Conservation (phyloP, 2,888 invertebrate species). For the Trissolcus brochymenae region DNA sequence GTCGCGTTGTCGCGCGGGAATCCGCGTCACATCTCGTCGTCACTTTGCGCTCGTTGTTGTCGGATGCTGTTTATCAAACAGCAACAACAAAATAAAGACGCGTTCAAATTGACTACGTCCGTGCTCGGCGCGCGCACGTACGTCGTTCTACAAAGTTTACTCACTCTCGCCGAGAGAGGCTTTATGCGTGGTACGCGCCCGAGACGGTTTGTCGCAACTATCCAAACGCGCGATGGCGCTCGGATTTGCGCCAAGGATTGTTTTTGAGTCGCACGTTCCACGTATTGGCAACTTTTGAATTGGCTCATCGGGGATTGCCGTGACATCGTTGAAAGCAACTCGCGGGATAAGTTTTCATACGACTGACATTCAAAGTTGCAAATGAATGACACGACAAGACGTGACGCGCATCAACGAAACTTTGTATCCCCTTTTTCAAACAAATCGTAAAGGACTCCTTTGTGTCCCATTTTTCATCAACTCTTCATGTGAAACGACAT, state of each 20-base stretch:
- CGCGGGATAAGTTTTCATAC: slow-evolving; percentile 17
- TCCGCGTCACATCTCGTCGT: not conserved
- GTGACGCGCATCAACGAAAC: not conserved
- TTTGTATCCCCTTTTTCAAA: not conserved
- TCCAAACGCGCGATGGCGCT: slow-evolving; percentile 16
- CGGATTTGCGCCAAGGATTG: slow-evolving; percentile 27
- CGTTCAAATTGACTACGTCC: slow-evolving; percentile 13
- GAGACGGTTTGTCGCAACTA: too few species aligned
- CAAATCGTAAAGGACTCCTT: not conserved
- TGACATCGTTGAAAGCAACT: slow-evolving; percentile 10
- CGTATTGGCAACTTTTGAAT: slow-evolving; percentile 25
- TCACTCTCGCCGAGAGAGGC: not conserved
- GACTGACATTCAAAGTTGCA: slow-evolving; percentile 15
- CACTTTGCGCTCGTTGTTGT: slow-evolving; percentile 29
- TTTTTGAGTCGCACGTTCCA: slow-evolving; percentile 27
- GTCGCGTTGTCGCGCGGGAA: not conserved
- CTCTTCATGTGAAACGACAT: too few species aligned
- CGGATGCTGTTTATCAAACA: slow-evolving; percentile 17
- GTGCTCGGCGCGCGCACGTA: slow-evolving; percentile 4
- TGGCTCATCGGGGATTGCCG: slow-evolving; percentile 11
- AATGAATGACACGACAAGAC: slow-evolving; percentile 16
- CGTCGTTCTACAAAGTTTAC: not conserved
- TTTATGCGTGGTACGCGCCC: slow-evolving; percentile 12
- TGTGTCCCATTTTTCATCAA: too few species aligned
- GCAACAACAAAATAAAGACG: not conserved